A percentile compares a stretch with the other conserved stretches of the same genome.
These are phyloP conservation scores for Micromussa lordhowensis DNA, from an alignment of 92 coral and sea anemone species.

Conservation along the genomic window DNA sequence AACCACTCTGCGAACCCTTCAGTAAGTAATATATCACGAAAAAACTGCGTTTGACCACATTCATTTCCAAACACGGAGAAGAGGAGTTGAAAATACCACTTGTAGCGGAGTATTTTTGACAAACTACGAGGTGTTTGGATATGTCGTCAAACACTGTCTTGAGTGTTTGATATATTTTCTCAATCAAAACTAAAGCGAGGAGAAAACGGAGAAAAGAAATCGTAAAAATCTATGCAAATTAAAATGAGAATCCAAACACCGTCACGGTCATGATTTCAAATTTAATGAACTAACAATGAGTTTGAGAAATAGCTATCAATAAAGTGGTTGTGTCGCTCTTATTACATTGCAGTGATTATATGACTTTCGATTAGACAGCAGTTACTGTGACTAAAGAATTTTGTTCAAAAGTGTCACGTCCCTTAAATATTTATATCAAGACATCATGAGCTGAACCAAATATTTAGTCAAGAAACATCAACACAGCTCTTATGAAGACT, in stretches of 20 bases:
- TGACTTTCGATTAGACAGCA: not conserved
- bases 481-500: not conserved
- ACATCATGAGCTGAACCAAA: not conserved
- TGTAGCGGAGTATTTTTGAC: too few species aligned
- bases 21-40: constrained; percentile 17
- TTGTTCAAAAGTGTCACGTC: not conserved
- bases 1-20: constrained; percentile 3
- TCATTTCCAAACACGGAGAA: too few species aligned
- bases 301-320: not conserved
- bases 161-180: too few species aligned
- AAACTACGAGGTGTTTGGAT: too few species aligned
- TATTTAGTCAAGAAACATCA: not conserved
- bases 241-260: too few species aligned
- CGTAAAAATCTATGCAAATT: too few species aligned
- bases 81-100: too few species aligned
- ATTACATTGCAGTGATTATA: not conserved
- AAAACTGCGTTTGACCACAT: too few species aligned
- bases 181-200: too few species aligned
- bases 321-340: not conserved
- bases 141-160: not conserved
- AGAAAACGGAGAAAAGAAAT: too few species aligned
- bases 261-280: too few species aligned
- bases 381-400: not conserved
- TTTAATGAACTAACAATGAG: too few species aligned
- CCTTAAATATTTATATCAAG: not conserved